Conservation (phyloP, 2,113 vertebrate genomes). For the Stictonetta naevosa region DNA sequence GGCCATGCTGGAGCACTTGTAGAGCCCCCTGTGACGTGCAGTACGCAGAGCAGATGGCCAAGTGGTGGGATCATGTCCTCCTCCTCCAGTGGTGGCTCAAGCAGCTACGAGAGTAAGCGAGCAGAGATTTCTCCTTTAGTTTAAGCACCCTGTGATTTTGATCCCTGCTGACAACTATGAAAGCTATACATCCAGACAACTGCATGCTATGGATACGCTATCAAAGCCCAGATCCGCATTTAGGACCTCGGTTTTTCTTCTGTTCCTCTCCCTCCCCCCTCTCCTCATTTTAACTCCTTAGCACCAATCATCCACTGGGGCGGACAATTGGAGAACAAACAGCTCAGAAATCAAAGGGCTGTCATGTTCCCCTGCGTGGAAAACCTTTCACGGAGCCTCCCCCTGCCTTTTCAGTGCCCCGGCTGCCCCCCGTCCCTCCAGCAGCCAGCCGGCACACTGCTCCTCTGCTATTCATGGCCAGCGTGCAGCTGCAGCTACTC, state of each 20-base stretch:
- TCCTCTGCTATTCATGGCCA: slow-evolving; percentile 69
- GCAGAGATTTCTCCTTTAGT: neutral
- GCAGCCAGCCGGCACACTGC: slow-evolving; percentile 63
- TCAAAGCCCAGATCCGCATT: neutral
- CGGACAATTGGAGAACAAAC: slow-evolving; percentile 51
- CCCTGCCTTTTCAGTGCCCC: slow-evolving; percentile 45
- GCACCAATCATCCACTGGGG: neutral
- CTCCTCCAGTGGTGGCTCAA: slow-evolving; percentile 51
- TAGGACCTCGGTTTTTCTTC: neutral
- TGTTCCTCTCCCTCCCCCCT: neutral
- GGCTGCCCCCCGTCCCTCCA: slow-evolving; percentile 56
- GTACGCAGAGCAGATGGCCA: slow-evolving; percentile 30
- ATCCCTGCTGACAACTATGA: slow-evolving; percentile 56
- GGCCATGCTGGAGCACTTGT: rapidly evolving
- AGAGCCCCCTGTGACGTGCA: neutral
- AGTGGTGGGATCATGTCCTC: slow-evolving; percentile 40
- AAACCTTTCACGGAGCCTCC: slow-evolving; percentile 50
- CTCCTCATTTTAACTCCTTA: slow-evolving; percentile 23
- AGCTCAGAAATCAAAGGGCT: slow-evolving; percentile 64
- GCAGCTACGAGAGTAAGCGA: neutral
- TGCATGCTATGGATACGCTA: neutral
- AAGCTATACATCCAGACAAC: slow-evolving; percentile 32
- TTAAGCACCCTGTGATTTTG: slow-evolving; percentile 42
- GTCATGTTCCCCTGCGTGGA: neutral
- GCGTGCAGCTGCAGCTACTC: slow-evolving; percentile 69